Evolutionary conservation across 30 jellyfish, hydroid and myxozoan species (phyloP), one percentile per base, ranked within the genome.

Genomic region (Hydractinia echinata): DNA sequence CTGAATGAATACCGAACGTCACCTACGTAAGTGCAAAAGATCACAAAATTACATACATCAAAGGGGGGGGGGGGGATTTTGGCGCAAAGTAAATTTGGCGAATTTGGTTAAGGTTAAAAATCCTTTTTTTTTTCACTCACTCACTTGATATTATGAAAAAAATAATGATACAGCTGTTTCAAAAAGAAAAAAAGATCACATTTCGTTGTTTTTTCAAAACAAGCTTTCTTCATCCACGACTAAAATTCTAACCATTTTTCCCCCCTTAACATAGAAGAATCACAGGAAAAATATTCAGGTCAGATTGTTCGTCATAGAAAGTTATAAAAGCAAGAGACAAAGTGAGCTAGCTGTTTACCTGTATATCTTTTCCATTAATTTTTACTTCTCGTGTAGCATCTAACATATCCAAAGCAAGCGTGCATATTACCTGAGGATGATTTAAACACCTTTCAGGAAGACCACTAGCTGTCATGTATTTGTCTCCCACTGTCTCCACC

Each of bases 1-100:
- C 99, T 10, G 96, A 87, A 53, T 93, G 99, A 16, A 93, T 87
- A 16, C 99, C 99, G 55, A 93, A 82, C 11, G 99, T 93, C 76
- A 93, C 95, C 99, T 93, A 66, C 3, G 21, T 21, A 52, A 50
- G 52, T 8, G 50, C 30, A 15, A 71, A 71, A 7, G 9, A 1
- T 9, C 44, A 30, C 44, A 30, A 30, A 30, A 30, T 30, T 30
- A 30, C 44, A 30, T 30, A 30, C 44, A 30, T 30, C 2, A 30
- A 30, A n/a, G n/a, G n/a, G n/a, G n/a, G n/a, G n/a, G n/a, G n/a
- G n/a, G n/a, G n/a, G n/a, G n/a, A n/a, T n/a, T n/a, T n/a, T n/a
- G n/a, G n/a, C n/a, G n/a, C n/a, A n/a, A n/a, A n/a, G n/a, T n/a
- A n/a, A n/a, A n/a, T n/a, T n/a, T n/a, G n/a, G n/a, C n/a, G n/a